Percentiles rank a stretch among this genome's conserved stretches.
These are phyloP conservation scores for rat (Rattus norvegicus) DNA, from an alignment of 2,113 vertebrate species.

Conservation along the genomic window GRCr8 NC_086034.1:47114501-47115000, in stretches of 20 bases:
- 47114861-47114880: background rate
- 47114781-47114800: background rate
- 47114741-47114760: background rate
- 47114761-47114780: background rate
- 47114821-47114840: background rate
- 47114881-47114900: background rate
- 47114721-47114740: background rate
- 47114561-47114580: background rate
- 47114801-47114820: too few relatives aligned
- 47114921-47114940: background rate
- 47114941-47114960: background rate
- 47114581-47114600: background rate
- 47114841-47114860: background rate
- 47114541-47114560: background rate
- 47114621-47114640: background rate
- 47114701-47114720: rapidly evolving
- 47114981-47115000: background rate
- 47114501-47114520: background rate
- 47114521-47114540: too few relatives aligned
- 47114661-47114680: background rate
- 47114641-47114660: background rate
- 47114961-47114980: background rate
- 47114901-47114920: rapidly evolving
- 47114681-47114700: rapidly evolving
- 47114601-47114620: background rate